Evolutionary conservation across 2,888 invertebrate genomes (phyloP).

Genomic region (Caenorhabditis becei): DNA sequence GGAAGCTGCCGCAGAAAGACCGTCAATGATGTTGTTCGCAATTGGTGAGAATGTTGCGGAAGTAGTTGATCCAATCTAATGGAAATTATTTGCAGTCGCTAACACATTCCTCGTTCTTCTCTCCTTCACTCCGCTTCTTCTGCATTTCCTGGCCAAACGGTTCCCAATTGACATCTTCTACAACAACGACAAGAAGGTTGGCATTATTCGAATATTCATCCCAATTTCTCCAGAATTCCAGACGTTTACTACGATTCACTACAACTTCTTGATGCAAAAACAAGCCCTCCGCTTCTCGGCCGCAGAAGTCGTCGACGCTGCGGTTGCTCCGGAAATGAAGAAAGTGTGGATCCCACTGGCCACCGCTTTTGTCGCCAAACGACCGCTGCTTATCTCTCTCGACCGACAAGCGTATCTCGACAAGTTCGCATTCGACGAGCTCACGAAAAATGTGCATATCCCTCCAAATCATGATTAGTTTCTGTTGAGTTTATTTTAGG

Average conservation of each 20-base stretch:
- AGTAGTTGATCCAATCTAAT: too few relatives aligned
- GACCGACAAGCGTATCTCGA: slow-evolving; percentile 73
- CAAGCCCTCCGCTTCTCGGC: slow-evolving; percentile 74
- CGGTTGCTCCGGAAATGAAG: slow-evolving; percentile 74
- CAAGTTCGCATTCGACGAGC: slow-evolving; percentile 68
- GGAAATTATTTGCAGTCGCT: slow-evolving; percentile 73
- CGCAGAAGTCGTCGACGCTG: slow-evolving; percentile 74
- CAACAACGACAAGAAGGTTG: slow-evolving; percentile 74
- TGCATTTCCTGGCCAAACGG: slow-evolving; percentile 79
- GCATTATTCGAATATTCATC: too few relatives aligned
- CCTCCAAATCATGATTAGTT: slow-evolving; percentile 70
- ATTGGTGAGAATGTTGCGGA: slow-evolving; percentile 55
- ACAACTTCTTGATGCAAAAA: slow-evolving; percentile 79
- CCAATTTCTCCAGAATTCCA: slow-evolving; percentile 39
- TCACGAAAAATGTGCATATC: slow-evolving; percentile 72
- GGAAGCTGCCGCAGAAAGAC: slow-evolving; percentile 76
- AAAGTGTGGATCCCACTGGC: slow-evolving; percentile 80
- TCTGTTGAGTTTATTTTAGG: slow-evolving; percentile 7
- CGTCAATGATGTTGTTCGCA: slow-evolving; percentile 72
- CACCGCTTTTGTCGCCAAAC: slow-evolving; percentile 75
- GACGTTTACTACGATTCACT: slow-evolving; percentile 79
- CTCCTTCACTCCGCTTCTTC: slow-evolving; percentile 79
- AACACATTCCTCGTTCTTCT: slow-evolving; percentile 76
- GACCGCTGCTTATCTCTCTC: slow-evolving; percentile 77
- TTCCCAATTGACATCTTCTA: slow-evolving; percentile 79